Percentiles rank a stretch among this genome's conserved stretches.
phyloP scores from a whole-genome alignment of 2,113 vertebrate species.

The Ptilorrhoa leucosticta region DNA sequence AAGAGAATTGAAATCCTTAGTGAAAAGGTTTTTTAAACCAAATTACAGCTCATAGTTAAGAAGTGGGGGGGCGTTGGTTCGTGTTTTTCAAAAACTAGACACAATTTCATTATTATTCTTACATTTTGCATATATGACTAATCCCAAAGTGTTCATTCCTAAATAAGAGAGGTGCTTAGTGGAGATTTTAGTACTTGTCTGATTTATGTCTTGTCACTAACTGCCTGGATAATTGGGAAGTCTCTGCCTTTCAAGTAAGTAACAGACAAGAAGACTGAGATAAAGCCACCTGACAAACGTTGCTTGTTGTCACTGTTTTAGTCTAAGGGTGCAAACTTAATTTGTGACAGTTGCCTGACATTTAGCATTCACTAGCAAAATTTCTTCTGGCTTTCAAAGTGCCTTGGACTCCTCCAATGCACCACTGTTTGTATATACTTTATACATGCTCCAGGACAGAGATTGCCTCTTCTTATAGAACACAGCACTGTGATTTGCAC shows the following conservation, averaged over 20 bases:
- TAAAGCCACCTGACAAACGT: neutral
- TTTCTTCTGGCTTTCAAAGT: neutral
- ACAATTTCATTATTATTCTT: neutral
- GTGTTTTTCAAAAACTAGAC: neutral
- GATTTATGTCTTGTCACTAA: neutral
- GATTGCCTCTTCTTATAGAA: neutral
- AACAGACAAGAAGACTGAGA: neutral
- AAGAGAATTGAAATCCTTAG: neutral
- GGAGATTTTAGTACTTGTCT: neutral
- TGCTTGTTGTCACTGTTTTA: neutral
- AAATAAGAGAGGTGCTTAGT: neutral
- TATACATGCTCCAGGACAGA: neutral
- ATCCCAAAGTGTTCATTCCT: neutral
- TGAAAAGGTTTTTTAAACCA: neutral
- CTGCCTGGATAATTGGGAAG: neutral
- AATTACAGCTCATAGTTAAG: neutral
- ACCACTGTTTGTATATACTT: neutral
- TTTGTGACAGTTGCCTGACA: neutral
- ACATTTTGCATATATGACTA: neutral
- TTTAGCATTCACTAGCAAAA: neutral
- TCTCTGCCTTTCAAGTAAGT: neutral
- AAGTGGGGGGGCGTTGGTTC: neutral
- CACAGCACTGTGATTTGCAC: neutral
- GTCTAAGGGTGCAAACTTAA: neutral
- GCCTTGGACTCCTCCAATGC: neutral